Percentiles rank a stretch among this genome's conserved stretches.
Evolutionary conservation across 1,140 invertebrate species (phyloP).

Genomic region (Mamestra configurata): DNA sequence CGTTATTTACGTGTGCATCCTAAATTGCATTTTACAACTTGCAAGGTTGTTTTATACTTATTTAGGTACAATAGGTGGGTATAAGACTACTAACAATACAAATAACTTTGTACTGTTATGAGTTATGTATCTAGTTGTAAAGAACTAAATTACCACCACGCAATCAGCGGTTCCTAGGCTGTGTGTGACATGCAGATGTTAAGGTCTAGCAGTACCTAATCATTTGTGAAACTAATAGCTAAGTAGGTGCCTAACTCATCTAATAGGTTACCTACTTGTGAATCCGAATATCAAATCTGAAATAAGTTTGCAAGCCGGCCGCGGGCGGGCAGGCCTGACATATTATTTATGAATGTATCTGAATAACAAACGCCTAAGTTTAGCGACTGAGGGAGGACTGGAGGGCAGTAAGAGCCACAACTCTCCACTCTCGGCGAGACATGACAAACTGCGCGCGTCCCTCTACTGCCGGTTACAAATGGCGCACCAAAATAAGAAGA

Average conservation of each 20-base stretch:
- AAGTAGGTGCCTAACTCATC: no score
- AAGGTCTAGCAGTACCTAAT: no score
- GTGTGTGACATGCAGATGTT: no score
- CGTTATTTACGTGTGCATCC: not conserved
- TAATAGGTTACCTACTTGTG: not conserved
- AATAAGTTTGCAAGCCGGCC: not conserved
- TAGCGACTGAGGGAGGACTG: no score
- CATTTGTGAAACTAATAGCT: no score
- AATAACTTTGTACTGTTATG: no score
- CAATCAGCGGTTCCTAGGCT: no score
- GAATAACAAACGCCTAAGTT: not conserved
- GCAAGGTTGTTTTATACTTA: not conserved
- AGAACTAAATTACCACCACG: no score
- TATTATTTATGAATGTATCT: not conserved
- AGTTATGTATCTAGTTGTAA: no score
- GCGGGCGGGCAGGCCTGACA: not conserved
- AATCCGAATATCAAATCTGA: not conserved
- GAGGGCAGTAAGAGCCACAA: not conserved
- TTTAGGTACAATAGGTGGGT: no score
- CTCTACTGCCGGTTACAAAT: constrained; percentile 13
- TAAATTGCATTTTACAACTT: constrained; percentile 3
- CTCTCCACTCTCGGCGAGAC: not conserved
- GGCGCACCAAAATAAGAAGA: constrained; percentile 20
- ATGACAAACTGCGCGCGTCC: constrained; percentile 22
- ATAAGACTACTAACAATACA: no score